These are phyloP conservation scores for Platycheirus albimanus DNA, from an alignment of 2,888 invertebrate species.

Conservation along the genomic window DNA sequence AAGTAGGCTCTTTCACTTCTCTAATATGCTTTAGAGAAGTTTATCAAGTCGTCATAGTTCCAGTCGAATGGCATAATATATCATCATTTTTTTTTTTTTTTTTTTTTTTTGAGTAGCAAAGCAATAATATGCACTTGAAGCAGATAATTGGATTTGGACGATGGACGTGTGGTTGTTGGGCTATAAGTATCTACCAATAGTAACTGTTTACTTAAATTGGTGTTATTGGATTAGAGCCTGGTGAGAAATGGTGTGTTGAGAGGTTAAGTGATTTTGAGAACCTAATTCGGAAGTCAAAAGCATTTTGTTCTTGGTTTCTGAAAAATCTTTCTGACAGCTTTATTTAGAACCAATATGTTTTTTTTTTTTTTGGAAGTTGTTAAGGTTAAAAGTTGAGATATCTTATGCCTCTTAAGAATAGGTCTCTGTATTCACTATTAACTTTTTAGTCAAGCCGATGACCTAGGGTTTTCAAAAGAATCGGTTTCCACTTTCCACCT, in stretches of 20 bases:
- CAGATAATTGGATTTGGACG: conserved; percentile 54
- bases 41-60: conserved; percentile 31
- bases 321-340: too few species aligned
- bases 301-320: too few species aligned
- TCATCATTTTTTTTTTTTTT: conserved; percentile 22
- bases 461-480: too few species aligned
- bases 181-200: too few species aligned
- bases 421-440: too few species aligned
- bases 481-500: too few species aligned
- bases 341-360: too few species aligned
- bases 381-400: too few species aligned
- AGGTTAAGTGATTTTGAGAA: background rate
- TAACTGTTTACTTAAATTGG: conserved; percentile 16
- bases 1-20: conserved; percentile 59
- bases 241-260: background rate
- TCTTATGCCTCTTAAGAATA: too few species aligned
- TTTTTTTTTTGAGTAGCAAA: conserved; percentile 16
- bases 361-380: too few species aligned
- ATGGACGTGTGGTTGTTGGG: conserved; percentile 21
- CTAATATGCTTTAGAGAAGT: conserved; percentile 37
- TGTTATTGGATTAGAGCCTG: conserved; percentile 11
- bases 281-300: background rate
- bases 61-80: conserved; percentile 42
- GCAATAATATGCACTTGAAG: conserved; percentile 59
- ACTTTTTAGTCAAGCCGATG: too few species aligned